Percentiles rank a stretch among this genome's conserved stretches.
phyloP scores from a whole-genome alignment of 2,113 vertebrate genomes.

The Eudyptes chrysolophus region DNA sequence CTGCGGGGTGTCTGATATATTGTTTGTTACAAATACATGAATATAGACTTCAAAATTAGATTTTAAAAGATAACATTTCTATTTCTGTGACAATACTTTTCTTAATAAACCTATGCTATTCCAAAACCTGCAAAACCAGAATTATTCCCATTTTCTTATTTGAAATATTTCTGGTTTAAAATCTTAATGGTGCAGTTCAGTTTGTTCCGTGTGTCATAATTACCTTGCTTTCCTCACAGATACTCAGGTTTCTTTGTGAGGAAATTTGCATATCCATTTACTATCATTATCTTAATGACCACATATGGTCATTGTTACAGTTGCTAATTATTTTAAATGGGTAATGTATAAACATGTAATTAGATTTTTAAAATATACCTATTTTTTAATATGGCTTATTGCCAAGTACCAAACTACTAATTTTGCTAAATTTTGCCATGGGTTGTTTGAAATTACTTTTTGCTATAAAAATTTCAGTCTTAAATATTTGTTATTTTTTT shows the following conservation, averaged over 20 bases:
- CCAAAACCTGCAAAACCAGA: not conserved
- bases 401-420: not conserved
- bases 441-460: not conserved
- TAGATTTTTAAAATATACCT: not conserved
- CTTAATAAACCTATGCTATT: not conserved
- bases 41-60: not conserved
- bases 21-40: not conserved
- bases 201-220: slow-evolving; percentile 20
- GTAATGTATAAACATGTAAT: slow-evolving; percentile 23
- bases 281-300: slow-evolving; percentile 60
- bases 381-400: not conserved
- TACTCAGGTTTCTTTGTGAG: not conserved
- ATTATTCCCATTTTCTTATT: not conserved
- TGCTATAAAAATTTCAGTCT: not conserved
- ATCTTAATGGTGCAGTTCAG: not conserved
- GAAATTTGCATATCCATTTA: slow-evolving; percentile 35
- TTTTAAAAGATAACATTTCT: not conserved
- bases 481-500: not conserved
- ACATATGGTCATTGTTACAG: slow-evolving; percentile 67
- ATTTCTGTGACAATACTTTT: not conserved
- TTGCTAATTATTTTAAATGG: slow-evolving; percentile 68
- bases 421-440: not conserved
- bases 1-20: fast-evolving
- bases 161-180: not conserved
- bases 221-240: not conserved